A percentile compares a stretch with the other conserved stretches of the same genome.
These are phyloP conservation scores for Calliopum simillimum DNA, from an alignment of 2,888 invertebrate species.

Conservation along the genomic window DNA sequence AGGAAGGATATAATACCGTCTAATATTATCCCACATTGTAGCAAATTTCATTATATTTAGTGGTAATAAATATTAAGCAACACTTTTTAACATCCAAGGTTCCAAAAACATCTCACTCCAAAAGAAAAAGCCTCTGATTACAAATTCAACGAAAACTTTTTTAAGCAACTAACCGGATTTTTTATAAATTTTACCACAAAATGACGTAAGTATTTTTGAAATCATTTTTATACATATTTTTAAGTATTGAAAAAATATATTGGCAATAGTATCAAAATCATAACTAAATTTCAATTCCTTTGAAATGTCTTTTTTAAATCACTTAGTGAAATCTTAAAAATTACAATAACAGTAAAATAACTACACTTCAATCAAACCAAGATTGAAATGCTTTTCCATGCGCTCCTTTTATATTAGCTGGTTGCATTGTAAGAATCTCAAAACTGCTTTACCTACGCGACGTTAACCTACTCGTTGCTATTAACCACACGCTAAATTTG, in stretches of 20 bases:
- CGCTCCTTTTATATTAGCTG: too few species aligned
- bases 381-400: not conserved
- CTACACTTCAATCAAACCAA: not conserved
- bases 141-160: conserved; percentile 16
- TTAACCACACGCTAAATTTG: too few species aligned
- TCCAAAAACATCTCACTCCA: not conserved
- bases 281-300: too few species aligned
- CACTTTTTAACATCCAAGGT: conserved; percentile 14
- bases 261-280: too few species aligned
- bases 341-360: too few species aligned
- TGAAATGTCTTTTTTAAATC: too few species aligned
- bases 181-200: conserved; percentile 27
- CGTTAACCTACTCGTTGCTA: too few species aligned
- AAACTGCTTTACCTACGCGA: too few species aligned
- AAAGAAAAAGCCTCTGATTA: conserved; percentile 8
- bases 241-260: too few species aligned
- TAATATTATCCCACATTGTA: conserved; percentile 1
- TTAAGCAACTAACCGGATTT: conserved; percentile 22
- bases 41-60: conserved; percentile 12
- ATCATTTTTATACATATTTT: too few species aligned
- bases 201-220: conserved; percentile 26
- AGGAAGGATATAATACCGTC: not conserved
- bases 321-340: too few species aligned
- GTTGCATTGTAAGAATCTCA: too few species aligned
- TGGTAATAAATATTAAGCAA: not conserved